Evolutionary conservation across 2,797 vertebrate species (phyloP).

Genomic region (Florisuga fusca): DNA sequence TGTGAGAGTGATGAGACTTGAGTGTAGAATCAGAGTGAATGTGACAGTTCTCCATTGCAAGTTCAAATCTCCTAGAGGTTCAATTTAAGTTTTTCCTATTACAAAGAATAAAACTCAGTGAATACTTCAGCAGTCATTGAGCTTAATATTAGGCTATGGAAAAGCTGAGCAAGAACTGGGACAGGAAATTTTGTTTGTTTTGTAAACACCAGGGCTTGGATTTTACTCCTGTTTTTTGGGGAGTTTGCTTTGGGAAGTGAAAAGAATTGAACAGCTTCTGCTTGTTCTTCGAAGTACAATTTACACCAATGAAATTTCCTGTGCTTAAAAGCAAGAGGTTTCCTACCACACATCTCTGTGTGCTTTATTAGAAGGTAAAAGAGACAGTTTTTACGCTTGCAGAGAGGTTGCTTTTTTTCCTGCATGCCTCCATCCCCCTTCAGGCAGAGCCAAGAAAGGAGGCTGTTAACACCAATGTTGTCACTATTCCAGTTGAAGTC

Average conservation of each 20-base stretch:
- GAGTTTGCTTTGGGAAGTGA: neutral
- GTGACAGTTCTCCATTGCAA: neutral
- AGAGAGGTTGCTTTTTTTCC: neutral
- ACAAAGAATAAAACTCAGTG: neutral
- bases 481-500: neutral
- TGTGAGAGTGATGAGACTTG: neutral
- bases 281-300: neutral
- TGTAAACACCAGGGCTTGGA: neutral
- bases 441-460: neutral
- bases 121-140: neutral
- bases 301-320: neutral
- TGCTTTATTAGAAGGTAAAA: neutral
- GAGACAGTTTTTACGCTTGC: neutral
- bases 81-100: conserved; percentile 12
- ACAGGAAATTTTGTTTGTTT: neutral
- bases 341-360: neutral
- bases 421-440: neutral
- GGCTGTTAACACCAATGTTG: neutral
- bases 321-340: neutral
- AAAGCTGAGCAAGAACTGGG: neutral
- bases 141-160: neutral
- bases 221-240: neutral
- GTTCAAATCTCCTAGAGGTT: neutral
- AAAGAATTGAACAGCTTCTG: neutral
- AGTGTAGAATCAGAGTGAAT: neutral